phyloP scores from a whole-genome alignment of 2,888 invertebrate genomes.

The Syrista parreyssii region DNA sequence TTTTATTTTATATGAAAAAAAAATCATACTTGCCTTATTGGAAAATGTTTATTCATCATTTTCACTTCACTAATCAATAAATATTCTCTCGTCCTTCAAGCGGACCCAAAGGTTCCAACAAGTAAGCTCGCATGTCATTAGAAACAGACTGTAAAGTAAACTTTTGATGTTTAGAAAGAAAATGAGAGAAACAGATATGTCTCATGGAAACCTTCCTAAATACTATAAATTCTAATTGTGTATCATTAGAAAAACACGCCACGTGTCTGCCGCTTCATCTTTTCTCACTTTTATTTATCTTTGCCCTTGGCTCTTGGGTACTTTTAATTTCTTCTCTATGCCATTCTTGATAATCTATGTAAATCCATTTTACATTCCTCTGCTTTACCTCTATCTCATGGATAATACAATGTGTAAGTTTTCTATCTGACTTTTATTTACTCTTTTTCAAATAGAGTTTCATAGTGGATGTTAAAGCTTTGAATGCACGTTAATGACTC shows the following conservation, averaged over 20 bases:
- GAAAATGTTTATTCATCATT: constrained; percentile 9
- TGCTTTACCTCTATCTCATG: constrained; percentile 49
- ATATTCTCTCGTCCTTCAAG: constrained; percentile 50
- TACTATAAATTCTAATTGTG: no score
- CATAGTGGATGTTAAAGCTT: background rate
- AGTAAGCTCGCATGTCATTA: constrained; percentile 48
- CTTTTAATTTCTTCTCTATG: constrained; percentile 27
- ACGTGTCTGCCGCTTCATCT: constrained; percentile 8
- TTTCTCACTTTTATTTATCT: constrained; percentile 6
- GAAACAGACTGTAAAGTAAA: no score
- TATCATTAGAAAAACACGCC: constrained; percentile 5
- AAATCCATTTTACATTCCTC: constrained; percentile 30
- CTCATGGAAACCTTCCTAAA: no score
- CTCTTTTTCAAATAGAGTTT: background rate
- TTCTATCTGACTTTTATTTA: constrained; percentile 42
- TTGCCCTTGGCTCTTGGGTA: constrained; percentile 25
- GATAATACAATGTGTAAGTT: constrained; percentile 55
- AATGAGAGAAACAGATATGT: no score
- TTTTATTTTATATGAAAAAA: constrained; percentile 11
- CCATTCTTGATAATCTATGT: constrained; percentile 1
- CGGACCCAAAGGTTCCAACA: constrained; percentile 40
- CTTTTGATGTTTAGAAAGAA: no score
- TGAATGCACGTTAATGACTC: background rate
- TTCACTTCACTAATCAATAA: constrained; percentile 36
- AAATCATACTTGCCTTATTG: background rate